A percentile compares a stretch with the other conserved stretches of the same genome.
Evolutionary conservation across 2,113 vertebrate species (phyloP).

Genomic region (Myotis davidii): DNA sequence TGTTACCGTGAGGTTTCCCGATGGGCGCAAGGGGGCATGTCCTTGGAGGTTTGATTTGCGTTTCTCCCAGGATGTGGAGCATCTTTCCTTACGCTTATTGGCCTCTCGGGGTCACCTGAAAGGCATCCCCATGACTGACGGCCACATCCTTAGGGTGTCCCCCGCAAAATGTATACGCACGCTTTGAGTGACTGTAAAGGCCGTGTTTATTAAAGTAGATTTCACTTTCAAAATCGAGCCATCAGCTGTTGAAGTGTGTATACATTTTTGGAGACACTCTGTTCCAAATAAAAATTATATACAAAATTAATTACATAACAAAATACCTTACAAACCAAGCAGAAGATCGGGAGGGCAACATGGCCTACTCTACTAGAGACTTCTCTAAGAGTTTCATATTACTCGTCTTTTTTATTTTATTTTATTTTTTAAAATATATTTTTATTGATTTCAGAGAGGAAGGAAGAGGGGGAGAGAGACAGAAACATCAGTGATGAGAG

Average conservation of each 20-base stretch:
- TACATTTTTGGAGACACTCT: too few species aligned
- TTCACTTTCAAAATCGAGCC: too few species aligned
- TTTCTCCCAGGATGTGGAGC: background rate
- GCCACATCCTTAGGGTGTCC: background rate
- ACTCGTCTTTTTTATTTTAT: background rate
- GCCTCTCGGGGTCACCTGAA: background rate
- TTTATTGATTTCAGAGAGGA: too few species aligned
- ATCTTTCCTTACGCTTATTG: background rate
- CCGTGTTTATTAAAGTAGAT: too few species aligned
- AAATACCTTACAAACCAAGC: background rate
- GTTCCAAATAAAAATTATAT: background rate
- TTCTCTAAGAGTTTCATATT: background rate
- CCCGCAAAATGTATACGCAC: too few species aligned
- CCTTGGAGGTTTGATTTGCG: background rate
- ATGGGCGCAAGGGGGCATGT: background rate
- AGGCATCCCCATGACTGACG: background rate
- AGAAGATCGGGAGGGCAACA: background rate
- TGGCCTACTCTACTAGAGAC: background rate
- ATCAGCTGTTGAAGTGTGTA: too few species aligned
- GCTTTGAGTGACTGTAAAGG: too few species aligned
- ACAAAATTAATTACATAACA: background rate
- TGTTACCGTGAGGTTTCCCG: background rate
- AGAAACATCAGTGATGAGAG: too few species aligned
- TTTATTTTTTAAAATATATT: too few species aligned
- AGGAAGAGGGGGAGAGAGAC: too few species aligned